Base-by-base conservation (phyloP, 1,140 invertebrate genomes). In the Trichoplusia ni region DNA sequence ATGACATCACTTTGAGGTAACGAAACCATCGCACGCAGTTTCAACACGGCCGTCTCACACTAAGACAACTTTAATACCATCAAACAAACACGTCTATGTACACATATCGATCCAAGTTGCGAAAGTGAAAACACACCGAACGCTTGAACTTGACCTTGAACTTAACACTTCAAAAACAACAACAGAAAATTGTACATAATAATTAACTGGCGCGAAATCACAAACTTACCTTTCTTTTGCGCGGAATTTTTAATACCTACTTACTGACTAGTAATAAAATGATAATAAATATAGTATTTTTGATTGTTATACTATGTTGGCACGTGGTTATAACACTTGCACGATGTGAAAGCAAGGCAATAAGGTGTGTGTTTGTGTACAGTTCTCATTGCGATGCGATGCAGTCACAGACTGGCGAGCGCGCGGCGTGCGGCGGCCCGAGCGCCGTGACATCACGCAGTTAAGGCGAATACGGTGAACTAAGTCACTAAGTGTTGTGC, bases 181-280 rank as follows among this genome's bases (percentile, higher is more conserved):
- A 44, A 44, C 38, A 40, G 6, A 56, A 56, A 40, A n/a, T 9
- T 1, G 25, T 18, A 8, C 25, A 49, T 29, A 29, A 29, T 7
- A 29, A 29, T 18, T 14, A 14, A 25, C 6, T 5, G 18, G 1
- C 25, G 14, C 46, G 46, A 14, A 29, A 49, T n/a, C 27, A 44
- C 29, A 14, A 21, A 87, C 85, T 88, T 63, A 88, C 86, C 86
- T 88, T 89, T 82, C 84, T 82, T 75, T 86, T 89, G 6, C 86
- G 84, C 64, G 86, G 85, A 88, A 89, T 89, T 75, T 77, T 86
- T 67, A 47, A 59, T 67, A 73, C 66, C 81, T 77, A 71, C 35
- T 60, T 60, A 60, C 42, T 53, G 40, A 69, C 51, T 63, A 71
- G 68, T 27, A 35, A 59, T 37, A 56, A 74, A 71, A 66, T 66